phyloP scores from a whole-genome alignment of 2,797 vertebrate species.

The Mallotus villosus region DNA sequence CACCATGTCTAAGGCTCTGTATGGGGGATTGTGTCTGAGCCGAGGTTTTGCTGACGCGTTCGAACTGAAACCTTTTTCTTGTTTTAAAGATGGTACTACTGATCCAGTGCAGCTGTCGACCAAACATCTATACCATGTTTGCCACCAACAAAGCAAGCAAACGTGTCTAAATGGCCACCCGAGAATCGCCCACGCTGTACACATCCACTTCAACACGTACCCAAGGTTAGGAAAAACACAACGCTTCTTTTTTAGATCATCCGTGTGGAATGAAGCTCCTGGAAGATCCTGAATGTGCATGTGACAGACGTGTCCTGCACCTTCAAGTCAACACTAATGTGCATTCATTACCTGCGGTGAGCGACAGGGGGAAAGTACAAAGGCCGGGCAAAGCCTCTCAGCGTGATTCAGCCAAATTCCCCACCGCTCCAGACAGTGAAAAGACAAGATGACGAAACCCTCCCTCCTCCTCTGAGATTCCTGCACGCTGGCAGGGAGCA shows the following conservation, averaged over 20 bases:
- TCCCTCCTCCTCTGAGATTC: conserved; percentile 55
- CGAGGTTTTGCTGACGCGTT: not conserved
- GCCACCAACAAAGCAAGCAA: not conserved
- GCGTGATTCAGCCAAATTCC: conserved; percentile 47
- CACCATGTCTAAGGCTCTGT: conserved; percentile 39
- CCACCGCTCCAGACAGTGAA: conserved; percentile 42
- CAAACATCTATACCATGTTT: not conserved
- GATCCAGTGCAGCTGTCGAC: not conserved
- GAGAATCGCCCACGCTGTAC: too few relatives aligned
- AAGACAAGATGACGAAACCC: conserved; percentile 48
- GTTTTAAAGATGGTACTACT: conserved; percentile 6
- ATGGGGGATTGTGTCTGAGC: conserved; percentile 15
- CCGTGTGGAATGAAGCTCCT: not conserved
- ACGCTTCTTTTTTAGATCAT: not conserved
- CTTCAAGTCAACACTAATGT: conserved; percentile 33
- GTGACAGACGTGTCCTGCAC: conserved; percentile 27
- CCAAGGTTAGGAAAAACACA: not conserved
- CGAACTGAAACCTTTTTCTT: not conserved
- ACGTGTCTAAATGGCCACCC: too few relatives aligned
- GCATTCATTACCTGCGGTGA: conserved; percentile 47
- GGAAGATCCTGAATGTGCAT: conserved; percentile 31
- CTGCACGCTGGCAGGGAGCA: conserved; percentile 42
- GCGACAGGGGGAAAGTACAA: conserved; percentile 41
- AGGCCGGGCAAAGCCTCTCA: conserved; percentile 39
- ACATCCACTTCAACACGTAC: not conserved